Conservation (phyloP, 2,888 invertebrate genomes). For the Leucophenga maculata region DNA sequence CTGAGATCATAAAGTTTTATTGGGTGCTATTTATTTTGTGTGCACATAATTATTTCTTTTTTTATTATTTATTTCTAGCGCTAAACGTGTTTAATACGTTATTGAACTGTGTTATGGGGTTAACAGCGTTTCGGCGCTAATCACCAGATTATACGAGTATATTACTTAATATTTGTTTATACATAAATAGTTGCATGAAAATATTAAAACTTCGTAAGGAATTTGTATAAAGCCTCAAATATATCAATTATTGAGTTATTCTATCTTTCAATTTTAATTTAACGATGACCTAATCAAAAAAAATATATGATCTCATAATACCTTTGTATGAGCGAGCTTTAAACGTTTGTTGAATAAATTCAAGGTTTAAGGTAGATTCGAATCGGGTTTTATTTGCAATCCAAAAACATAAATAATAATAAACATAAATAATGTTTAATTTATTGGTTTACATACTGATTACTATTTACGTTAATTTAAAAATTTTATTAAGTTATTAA, state of each 20-base stretch:
- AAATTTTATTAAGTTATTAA: too few relatives aligned
- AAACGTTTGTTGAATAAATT: too few relatives aligned
- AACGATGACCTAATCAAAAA: background rate
- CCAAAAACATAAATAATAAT: too few relatives aligned
- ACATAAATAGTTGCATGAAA: background rate
- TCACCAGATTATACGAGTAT: background rate
- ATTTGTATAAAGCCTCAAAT: background rate
- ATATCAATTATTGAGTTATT: background rate
- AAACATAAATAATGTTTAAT: too few relatives aligned
- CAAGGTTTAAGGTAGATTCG: too few relatives aligned
- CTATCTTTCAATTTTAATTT: background rate
- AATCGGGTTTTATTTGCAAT: too few relatives aligned
- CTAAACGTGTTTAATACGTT: background rate
- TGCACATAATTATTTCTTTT: too few relatives aligned
- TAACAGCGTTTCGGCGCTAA: background rate
- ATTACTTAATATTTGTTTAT: too few relatives aligned
- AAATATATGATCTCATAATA: conserved; percentile 1
- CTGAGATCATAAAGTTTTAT: conserved; percentile 9
- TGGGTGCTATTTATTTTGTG: background rate
- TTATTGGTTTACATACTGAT: too few relatives aligned
- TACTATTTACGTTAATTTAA: too few relatives aligned
- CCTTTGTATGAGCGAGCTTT: background rate
- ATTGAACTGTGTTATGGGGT: background rate
- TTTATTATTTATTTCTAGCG: too few relatives aligned
- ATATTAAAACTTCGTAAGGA: background rate